Conservation (phyloP, 2,888 invertebrate genomes). For the Trypoxylon attenuatum region DNA sequence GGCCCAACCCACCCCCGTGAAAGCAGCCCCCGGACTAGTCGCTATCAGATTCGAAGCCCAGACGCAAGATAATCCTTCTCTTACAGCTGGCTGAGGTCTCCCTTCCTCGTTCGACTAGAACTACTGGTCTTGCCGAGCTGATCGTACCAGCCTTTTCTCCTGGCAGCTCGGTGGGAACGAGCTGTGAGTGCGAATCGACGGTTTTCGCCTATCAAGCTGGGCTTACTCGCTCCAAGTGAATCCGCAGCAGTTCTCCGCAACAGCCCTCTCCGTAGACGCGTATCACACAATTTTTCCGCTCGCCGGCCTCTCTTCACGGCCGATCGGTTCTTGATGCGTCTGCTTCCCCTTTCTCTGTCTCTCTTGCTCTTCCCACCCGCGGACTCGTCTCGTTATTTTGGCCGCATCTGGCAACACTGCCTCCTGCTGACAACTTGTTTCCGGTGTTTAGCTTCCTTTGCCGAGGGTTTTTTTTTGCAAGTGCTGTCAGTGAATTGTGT, state of each 20-base stretch:
- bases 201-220: constrained; percentile 62
- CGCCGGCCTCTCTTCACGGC: constrained; percentile 39
- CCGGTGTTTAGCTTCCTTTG: too few relatives aligned
- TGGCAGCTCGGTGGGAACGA: too few relatives aligned
- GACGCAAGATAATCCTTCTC: constrained; percentile 69
- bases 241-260: too few relatives aligned
- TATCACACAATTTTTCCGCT: constrained; percentile 61
- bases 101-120: not conserved
- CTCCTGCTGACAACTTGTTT: not conserved
- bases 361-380: not conserved
- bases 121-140: too few relatives aligned
- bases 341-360: not conserved
- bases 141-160: too few relatives aligned
- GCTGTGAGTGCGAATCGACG: constrained; percentile 60
- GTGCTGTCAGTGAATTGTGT: too few relatives aligned
- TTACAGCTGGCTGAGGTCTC: constrained; percentile 58
- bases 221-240: constrained; percentile 54
- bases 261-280: constrained; percentile 34
- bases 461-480: too few relatives aligned
- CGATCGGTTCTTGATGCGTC: constrained; percentile 48
- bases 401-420: not conserved
- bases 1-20: constrained; percentile 27
- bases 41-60: constrained; percentile 65
- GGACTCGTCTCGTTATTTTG: too few relatives aligned
- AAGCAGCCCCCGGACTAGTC: constrained; percentile 48